Conservation (phyloP, 2,797 vertebrate genomes). For the Sebastes hubbsi region DNA sequence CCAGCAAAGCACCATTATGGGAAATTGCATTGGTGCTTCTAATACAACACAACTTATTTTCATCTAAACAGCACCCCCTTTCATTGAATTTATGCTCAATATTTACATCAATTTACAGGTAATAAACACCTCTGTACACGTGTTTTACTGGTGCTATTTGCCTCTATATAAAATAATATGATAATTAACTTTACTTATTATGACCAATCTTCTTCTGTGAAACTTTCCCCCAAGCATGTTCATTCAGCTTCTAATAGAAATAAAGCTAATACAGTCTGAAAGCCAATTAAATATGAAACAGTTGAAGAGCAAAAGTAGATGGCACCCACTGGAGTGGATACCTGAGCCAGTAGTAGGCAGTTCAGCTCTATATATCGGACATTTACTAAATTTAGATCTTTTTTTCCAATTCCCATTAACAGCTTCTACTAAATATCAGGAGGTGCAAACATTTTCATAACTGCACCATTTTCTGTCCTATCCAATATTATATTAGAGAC, state of each 20-base stretch:
- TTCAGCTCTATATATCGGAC: background rate
- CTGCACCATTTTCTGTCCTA: background rate
- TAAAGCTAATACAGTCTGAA: conserved; percentile 9
- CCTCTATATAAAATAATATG: background rate
- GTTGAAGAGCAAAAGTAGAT: background rate
- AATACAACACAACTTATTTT: conserved; percentile 12
- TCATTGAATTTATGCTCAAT: background rate
- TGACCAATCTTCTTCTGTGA: background rate
- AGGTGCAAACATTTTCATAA: background rate
- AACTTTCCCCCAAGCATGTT: background rate
- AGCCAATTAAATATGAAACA: conserved; percentile 26
- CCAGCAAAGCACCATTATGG: conserved; percentile 3
- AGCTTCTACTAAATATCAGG: background rate
- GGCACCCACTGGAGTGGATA: background rate
- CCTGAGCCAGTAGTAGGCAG: background rate
- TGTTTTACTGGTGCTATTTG: background rate
- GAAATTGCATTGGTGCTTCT: background rate
- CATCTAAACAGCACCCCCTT: background rate
- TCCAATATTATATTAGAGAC: background rate
- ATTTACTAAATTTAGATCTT: background rate
- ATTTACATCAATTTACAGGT: background rate
- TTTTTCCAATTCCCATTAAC: background rate
- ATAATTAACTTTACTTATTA: background rate
- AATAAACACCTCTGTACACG: background rate
- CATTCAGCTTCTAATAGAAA: conserved; percentile 13